Evolutionary conservation across 2,113 vertebrate species (phyloP), one percentile per base, ranked within the genome.

Genomic region (Cairina moschata): DNA sequence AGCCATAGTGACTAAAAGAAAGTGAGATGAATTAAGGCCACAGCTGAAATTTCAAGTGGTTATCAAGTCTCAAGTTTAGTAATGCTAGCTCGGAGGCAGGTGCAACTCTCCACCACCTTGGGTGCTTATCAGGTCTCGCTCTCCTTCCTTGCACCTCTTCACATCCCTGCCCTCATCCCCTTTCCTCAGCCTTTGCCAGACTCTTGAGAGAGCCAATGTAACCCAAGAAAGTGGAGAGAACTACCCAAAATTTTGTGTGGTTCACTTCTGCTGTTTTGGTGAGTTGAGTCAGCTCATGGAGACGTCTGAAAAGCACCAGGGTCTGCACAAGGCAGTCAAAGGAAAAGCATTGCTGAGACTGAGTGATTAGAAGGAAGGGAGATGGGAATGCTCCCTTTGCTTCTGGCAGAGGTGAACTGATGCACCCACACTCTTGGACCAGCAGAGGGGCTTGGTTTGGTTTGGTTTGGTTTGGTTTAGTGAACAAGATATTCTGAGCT

Each of bases 11-110:
- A 63, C 85, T 77, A 32, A 88, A 85, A 60, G 38, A 29, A 23
- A 73, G 36, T n/a, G 69, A 93, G 77, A 54, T 73, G 59, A 79
- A 84, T 21, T 86, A 71, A 77, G 55, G 46, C 63, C 66, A 44
- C 75, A 95, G 93, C 89, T 95, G 93, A 82, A 93, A 78, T 93
- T 90, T 94, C 92, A 86, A 88, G 78, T 66, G 58, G 81, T 75
- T 89, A 68, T 73, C 74, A 46, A 76, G 81, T 91, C 77, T 95
- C 54, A 18, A 72, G 89, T 71, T 75, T 84, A 81, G 83, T 68
- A 91, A 86, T 17, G 32, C 14, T 34, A 92, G 72, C 42, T 52
- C 58, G 34, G 48, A 83, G 21, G 28, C 34, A 87, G 66, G 9
- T 65, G 78, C 34, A 54, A 48, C 68, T 72, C 26, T 71, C 25